A percentile compares a stretch with the other conserved stretches of the same genome.
Evolutionary conservation across 1,140 invertebrate species (phyloP).

Genomic region (Drosophila subpulchrella): DNA sequence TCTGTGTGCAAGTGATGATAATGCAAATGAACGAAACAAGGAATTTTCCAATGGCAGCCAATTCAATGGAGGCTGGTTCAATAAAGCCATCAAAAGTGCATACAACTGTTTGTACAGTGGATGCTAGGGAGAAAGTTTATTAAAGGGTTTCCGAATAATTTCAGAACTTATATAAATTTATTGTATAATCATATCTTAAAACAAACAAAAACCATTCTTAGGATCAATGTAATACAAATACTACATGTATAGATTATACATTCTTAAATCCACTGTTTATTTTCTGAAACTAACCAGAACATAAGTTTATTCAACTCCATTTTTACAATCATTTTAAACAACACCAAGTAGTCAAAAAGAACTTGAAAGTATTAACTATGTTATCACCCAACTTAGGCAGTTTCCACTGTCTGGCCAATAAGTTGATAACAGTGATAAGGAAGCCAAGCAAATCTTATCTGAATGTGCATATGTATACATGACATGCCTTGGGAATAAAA

Average conservation of each 20-base stretch:
- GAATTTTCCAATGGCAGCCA: constrained; percentile 69
- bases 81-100: constrained; percentile 72
- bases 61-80: constrained; percentile 48
- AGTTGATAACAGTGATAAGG: constrained; percentile 44
- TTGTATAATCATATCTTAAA: too few species aligned
- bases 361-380: not conserved
- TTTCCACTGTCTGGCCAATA: constrained; percentile 31
- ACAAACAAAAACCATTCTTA: too few species aligned
- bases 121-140: not conserved
- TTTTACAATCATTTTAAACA: not conserved
- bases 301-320: not conserved
- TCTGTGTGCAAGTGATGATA: constrained; percentile 52
- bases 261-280: not conserved
- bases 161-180: not conserved
- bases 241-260: not conserved
- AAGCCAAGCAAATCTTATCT: constrained; percentile 26
- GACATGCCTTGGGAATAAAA: constrained; percentile 1
- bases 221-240: too few species aligned
- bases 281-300: not conserved
- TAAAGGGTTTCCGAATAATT: not conserved
- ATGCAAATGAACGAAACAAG: constrained; percentile 64
- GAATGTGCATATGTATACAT: not conserved
- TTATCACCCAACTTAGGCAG: constrained; percentile 31
- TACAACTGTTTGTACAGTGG: constrained; percentile 34
- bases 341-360: not conserved